Conservation (phyloP, 2,113 vertebrate genomes). For the Parus major region DNA sequence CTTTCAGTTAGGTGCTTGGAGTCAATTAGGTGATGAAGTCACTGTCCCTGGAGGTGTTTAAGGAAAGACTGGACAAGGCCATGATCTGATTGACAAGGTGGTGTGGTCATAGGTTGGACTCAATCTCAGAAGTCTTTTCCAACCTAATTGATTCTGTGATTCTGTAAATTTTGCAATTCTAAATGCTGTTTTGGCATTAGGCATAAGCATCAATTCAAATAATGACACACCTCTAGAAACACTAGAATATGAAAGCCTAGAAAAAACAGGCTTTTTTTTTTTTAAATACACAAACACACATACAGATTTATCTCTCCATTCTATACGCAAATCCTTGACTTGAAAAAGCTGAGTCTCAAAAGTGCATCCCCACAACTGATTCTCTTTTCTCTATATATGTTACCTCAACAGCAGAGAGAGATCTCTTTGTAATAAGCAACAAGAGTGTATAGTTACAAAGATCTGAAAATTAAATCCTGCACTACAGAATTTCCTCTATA, state of each 20-base stretch:
- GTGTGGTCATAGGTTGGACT: background rate
- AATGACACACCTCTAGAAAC: background rate
- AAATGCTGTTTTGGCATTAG: background rate
- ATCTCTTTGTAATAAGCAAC: background rate
- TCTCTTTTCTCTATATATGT: background rate
- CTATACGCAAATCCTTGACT: background rate
- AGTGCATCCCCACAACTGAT: background rate
- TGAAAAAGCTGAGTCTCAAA: background rate
- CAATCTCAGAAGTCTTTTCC: background rate
- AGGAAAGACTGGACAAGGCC: background rate
- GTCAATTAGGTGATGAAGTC: background rate
- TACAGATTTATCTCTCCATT: background rate
- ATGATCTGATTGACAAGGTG: background rate
- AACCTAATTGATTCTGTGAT: background rate
- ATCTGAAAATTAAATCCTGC: background rate
- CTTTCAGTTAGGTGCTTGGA: background rate
- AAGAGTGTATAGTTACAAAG: background rate
- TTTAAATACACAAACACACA: rapidly evolving
- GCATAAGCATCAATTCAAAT: background rate
- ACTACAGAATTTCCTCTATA: background rate
- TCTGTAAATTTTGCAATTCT: background rate
- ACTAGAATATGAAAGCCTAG: background rate
- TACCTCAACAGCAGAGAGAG: background rate
- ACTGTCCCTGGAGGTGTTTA: background rate
- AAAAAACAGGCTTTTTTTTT: background rate